Evolutionary conservation across 2,113 vertebrate species (phyloP).

Genomic region (Lethenteron reissneri): DNA sequence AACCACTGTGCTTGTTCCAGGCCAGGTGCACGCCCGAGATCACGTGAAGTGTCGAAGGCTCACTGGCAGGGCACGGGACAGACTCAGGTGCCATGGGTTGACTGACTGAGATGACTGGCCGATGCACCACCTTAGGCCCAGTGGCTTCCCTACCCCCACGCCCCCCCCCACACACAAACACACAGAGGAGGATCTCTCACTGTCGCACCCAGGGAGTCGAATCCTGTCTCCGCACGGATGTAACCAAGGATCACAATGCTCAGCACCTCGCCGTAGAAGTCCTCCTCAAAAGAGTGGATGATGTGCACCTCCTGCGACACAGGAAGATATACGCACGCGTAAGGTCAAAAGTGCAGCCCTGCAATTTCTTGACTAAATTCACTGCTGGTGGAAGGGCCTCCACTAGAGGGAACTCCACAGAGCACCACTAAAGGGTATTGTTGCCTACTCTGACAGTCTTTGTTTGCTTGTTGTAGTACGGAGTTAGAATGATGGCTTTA

Average conservation of each 20-base stretch:
- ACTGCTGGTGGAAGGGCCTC: no score
- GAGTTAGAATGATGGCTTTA: no score
- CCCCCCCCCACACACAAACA: not conserved
- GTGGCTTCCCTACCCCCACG: no score
- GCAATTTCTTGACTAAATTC: not conserved
- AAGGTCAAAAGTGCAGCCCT: not conserved
- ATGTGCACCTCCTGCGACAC: slow-evolving; percentile 62
- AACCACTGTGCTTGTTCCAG: no score
- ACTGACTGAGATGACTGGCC: no score
- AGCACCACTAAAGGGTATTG: not conserved
- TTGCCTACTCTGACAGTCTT: not conserved
- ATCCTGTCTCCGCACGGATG: slow-evolving; percentile 75
- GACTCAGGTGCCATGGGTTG: not conserved
- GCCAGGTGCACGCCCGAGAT: slow-evolving; percentile 7
- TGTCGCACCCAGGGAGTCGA: slow-evolving; percentile 47
- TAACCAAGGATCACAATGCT: slow-evolving; percentile 65
- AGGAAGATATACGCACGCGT: not conserved
- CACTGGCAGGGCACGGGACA: not conserved
- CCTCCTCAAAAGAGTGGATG: slow-evolving; percentile 72
- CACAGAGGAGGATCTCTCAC: not conserved
- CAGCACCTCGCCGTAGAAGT: slow-evolving; percentile 75
- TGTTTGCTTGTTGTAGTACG: not conserved
- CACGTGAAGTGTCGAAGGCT: not conserved
- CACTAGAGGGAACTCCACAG: not conserved
- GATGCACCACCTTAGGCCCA: no score